Evolutionary conservation across 2,113 vertebrate genomes (phyloP).

Genomic region (Dendropsophus ebraccatus): DNA sequence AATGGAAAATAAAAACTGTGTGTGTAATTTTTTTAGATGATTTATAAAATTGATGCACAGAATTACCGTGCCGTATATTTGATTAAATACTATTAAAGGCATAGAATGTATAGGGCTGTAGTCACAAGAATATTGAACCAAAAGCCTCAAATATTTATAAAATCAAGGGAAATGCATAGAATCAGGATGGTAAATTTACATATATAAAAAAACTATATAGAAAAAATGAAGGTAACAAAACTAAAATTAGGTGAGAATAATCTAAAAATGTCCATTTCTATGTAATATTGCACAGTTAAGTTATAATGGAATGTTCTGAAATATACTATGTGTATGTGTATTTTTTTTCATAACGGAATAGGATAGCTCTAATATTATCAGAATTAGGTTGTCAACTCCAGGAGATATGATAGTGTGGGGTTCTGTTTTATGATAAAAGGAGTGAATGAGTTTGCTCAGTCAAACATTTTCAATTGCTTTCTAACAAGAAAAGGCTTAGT

Average conservation of each 20-base stretch:
- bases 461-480: constrained; percentile 20
- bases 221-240: not conserved
- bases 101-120: no score
- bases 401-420: not conserved
- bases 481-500: constrained; percentile 28
- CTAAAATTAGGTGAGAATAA: not conserved
- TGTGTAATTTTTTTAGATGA: no score
- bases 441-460: constrained; percentile 28
- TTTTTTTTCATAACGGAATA: not conserved
- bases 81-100: no score
- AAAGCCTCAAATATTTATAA: not conserved
- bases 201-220: not conserved
- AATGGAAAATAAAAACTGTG: no score
- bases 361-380: not conserved
- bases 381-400: not conserved
- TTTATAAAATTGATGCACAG: no score
- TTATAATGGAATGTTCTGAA: not conserved
- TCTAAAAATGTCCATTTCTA: not conserved
- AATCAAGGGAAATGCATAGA: not conserved
- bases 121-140: no score
- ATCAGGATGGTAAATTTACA: not conserved
- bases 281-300: not conserved
- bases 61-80: no score
- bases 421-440: constrained; percentile 7
- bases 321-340: not conserved